These are phyloP conservation scores for Macrotrachela quadricornifera DNA, from an alignment of 1,140 invertebrate species.

Conservation along the genomic window DNA sequence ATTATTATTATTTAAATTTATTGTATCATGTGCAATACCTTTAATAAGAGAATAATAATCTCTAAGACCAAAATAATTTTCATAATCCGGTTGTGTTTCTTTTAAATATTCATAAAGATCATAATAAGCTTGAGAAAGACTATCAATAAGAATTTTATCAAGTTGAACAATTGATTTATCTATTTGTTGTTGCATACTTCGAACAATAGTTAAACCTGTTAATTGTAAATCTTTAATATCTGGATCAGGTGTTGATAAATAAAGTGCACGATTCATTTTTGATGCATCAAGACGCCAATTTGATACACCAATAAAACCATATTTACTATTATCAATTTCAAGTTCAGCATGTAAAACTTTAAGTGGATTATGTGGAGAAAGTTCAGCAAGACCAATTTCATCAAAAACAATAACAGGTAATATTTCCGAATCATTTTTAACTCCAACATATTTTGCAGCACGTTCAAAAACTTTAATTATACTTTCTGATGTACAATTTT, in stretches of 20 bases:
- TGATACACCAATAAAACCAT: conserved; percentile 14
- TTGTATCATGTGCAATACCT: not conserved
- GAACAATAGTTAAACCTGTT: too few species aligned
- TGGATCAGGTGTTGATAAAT: conserved; percentile 18
- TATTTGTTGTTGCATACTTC: too few species aligned
- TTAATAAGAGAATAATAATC: conserved; percentile 27
- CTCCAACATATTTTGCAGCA: conserved; percentile 9
- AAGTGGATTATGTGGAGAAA: conserved; percentile 20
- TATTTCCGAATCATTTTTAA: not conserved
- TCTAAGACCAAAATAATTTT: conserved; percentile 19
- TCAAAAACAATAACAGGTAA: conserved; percentile 7
- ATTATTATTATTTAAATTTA: too few species aligned
- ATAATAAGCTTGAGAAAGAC: conserved; percentile 16
- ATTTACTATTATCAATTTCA: conserved; percentile 11
- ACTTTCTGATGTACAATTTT: conserved; percentile 14
- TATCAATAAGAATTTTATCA: not conserved
- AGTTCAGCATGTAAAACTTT: conserved; percentile 17
- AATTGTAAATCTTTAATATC: conserved; percentile 12
- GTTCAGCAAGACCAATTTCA: conserved; percentile 14
- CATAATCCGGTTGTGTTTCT: conserved; percentile 15
- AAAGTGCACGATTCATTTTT: conserved; percentile 18
- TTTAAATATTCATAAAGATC: conserved; percentile 13
- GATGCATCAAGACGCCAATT: conserved; percentile 16
- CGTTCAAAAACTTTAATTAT: conserved; percentile 14
- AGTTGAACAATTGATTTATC: too few species aligned